Evolutionary conservation across 2,797 vertebrate species (phyloP).

Genomic region (Silurus aristotelis): DNA sequence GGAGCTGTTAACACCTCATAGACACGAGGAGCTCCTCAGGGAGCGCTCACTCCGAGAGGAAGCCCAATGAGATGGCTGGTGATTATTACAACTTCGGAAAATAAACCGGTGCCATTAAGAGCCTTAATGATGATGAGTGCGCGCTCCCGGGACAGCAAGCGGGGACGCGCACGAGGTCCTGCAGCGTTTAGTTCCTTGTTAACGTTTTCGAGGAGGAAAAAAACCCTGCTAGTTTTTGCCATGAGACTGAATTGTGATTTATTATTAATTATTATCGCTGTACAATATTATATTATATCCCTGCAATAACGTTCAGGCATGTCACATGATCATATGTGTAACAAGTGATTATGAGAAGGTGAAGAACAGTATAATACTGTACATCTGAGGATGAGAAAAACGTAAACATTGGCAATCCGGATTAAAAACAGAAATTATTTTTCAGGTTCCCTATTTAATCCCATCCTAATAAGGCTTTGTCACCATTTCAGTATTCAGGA

Average conservation of each 20-base stretch:
- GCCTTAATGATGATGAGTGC: slow-evolving; percentile 45
- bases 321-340: neutral
- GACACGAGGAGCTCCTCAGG: slow-evolving; percentile 79
- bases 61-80: slow-evolving; percentile 71
- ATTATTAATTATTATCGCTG: neutral
- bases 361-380: neutral
- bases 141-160: slow-evolving; percentile 3
- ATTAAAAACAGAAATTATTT: no score
- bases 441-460: neutral
- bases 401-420: neutral
- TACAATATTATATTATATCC: neutral
- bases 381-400: neutral
- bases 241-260: neutral
- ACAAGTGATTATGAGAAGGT: neutral
- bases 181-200: neutral
- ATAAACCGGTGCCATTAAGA: slow-evolving; percentile 63
- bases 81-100: slow-evolving; percentile 68
- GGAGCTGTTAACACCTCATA: slow-evolving; percentile 91
- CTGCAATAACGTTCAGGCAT: neutral
- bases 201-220: no score
- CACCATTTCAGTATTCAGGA: neutral
- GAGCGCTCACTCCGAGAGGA: slow-evolving; percentile 58
- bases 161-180: neutral
- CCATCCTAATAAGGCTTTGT: neutral
- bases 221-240: no score